Conservation (phyloP, 2,113 vertebrate species). For the Gavialis gangeticus region DNA sequence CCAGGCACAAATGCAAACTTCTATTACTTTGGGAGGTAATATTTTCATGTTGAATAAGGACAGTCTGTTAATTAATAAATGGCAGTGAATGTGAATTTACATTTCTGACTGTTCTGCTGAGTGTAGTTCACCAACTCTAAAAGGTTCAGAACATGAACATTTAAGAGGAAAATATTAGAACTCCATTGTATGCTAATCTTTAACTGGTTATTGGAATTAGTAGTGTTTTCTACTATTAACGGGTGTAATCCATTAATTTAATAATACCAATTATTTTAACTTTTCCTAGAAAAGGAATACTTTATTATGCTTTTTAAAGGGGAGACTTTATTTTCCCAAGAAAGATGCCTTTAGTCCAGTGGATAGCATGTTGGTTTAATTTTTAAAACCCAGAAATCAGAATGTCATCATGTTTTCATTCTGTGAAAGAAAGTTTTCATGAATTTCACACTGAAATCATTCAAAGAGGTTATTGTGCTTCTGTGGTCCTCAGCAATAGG, state of each 20-base stretch:
- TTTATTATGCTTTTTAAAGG: constrained; percentile 58
- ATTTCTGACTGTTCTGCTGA: neutral
- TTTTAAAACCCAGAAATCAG: constrained; percentile 67
- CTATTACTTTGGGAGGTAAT: neutral
- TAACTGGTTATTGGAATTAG: neutral
- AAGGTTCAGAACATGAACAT: neutral
- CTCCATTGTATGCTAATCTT: fast-evolving
- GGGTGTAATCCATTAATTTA: constrained; percentile 39
- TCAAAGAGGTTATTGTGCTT: constrained; percentile 75
- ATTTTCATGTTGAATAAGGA: neutral
- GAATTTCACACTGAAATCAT: constrained; percentile 55
- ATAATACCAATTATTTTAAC: constrained; percentile 37
- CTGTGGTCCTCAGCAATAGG: constrained; percentile 69
- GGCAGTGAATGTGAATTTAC: neutral
- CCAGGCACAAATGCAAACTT: neutral
- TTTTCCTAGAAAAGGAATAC: constrained; percentile 54
- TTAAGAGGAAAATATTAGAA: neutral
- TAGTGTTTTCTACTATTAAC: neutral
- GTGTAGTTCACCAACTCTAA: neutral
- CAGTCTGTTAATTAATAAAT: neutral
- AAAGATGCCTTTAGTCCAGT: constrained; percentile 66
- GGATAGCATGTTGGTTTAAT: constrained; percentile 62
- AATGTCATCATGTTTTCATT: constrained; percentile 73
- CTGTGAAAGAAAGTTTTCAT: constrained; percentile 76
- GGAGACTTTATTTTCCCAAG: constrained; percentile 56